These are phyloP conservation scores for Pteropus alecto DNA, from an alignment of 2,113 vertebrate genomes.

Conservation along the genomic window DNA sequence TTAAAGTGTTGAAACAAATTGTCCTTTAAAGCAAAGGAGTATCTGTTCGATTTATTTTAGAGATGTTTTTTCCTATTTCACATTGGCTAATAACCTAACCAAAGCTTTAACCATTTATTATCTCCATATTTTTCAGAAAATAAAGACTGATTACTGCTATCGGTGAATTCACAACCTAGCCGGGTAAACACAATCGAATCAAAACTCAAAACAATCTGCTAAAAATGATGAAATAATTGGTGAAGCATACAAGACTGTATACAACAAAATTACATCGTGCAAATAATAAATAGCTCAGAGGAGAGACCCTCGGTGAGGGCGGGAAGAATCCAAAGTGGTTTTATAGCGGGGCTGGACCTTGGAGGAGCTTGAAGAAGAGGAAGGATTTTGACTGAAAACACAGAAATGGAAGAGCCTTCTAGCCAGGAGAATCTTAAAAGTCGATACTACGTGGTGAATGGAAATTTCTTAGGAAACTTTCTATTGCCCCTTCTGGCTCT, in stretches of 20 bases:
- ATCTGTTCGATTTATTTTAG: neutral
- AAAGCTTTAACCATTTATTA: neutral
- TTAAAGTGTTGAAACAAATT: neutral
- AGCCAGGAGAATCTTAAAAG: neutral
- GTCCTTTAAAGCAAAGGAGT: neutral
- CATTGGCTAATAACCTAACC: neutral
- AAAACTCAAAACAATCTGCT: neutral
- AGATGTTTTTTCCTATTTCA: neutral
- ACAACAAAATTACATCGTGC: neutral
- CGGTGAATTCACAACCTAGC: neutral
- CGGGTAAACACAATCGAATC: neutral
- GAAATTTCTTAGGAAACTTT: neutral
- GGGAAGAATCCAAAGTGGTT: neutral
- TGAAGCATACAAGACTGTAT: neutral
- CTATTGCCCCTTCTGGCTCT: neutral
- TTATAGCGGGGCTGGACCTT: neutral
- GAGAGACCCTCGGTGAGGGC: neutral
- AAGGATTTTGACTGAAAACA: neutral
- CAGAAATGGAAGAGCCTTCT: neutral
- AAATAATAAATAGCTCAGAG: neutral
- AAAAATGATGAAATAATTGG: neutral
- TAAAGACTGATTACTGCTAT: neutral
- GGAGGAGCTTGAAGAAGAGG: neutral
- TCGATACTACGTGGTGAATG: neutral
- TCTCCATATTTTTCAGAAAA: neutral